These are phyloP conservation scores for Laticauda colubrina DNA, from an alignment of 2,113 vertebrate species.

Conservation along the genomic window DNA sequence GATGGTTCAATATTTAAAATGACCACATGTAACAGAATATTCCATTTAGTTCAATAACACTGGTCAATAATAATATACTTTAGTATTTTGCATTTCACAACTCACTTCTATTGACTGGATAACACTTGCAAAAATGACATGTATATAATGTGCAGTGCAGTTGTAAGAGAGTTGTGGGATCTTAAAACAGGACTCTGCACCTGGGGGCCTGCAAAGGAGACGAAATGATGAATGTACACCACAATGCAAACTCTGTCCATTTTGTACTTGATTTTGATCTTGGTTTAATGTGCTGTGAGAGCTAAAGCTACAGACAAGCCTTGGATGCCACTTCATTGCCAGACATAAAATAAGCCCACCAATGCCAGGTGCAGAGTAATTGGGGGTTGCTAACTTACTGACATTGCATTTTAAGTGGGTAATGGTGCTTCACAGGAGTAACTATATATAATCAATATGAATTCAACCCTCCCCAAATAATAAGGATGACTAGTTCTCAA, in stretches of 20 bases:
- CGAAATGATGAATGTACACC: not conserved
- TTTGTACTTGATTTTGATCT: not conserved
- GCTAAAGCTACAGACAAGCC: not conserved
- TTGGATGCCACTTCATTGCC: not conserved
- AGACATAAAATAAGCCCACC: not conserved
- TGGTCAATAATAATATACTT: not conserved
- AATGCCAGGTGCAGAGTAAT: not conserved
- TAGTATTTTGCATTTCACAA: not conserved
- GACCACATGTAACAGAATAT: not conserved
- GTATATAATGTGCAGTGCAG: not conserved
- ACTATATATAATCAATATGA: not conserved
- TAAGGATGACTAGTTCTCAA: not conserved
- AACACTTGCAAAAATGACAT: not conserved
- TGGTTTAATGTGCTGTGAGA: not conserved
- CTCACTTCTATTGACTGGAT: not conserved
- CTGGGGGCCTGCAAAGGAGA: not conserved
- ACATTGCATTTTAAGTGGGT: not conserved
- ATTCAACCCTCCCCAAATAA: not conserved
- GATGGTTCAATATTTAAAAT: not conserved
- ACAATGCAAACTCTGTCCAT: not conserved
- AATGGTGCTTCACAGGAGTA: not conserved
- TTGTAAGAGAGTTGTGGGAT: not conserved
- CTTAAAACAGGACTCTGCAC: not conserved
- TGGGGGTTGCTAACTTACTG: not conserved
- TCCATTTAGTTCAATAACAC: not conserved